Conservation (phyloP, 2,888 invertebrate genomes). For the Drosophila percnosoma region DNA sequence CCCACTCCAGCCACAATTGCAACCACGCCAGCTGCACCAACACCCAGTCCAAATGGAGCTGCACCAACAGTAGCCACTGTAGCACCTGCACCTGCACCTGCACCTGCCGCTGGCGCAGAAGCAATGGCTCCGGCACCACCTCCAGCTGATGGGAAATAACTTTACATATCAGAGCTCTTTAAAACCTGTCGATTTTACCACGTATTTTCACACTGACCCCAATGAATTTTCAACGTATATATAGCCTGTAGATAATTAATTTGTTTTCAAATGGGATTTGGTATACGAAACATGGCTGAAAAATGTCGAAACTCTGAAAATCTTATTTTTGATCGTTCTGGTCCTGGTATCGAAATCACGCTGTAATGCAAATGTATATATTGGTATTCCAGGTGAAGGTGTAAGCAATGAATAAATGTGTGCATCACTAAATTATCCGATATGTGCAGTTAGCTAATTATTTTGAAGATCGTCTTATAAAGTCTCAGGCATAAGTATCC, state of each 20-base stretch:
- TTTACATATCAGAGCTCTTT: too few relatives aligned
- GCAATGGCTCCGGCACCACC: neutral
- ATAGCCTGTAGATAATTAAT: neutral
- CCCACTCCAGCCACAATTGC: slow-evolving; percentile 17
- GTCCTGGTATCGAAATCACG: neutral
- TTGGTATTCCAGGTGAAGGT: slow-evolving; percentile 13
- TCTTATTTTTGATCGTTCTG: neutral
- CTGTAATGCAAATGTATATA: neutral
- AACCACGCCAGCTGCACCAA: slow-evolving; percentile 17
- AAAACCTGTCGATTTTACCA: neutral
- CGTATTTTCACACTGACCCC: neutral
- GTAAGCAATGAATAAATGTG: slow-evolving; percentile 2
- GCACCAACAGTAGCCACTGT: neutral
- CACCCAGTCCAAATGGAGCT: neutral
- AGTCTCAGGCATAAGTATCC: slow-evolving; percentile 16
- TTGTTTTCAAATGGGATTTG: slow-evolving; percentile 37
- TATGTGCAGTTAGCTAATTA: slow-evolving; percentile 15
- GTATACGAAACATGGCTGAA: slow-evolving; percentile 43
- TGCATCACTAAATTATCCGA: neutral
- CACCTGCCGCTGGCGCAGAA: neutral
- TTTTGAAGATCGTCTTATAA: slow-evolving; percentile 5
- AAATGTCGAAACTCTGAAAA: neutral
- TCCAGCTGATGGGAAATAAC: neutral
- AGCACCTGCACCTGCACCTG: neutral
- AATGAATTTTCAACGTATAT: neutral